Percentiles rank a stretch among this genome's conserved stretches.
Evolutionary conservation across 2,888 invertebrate genomes (phyloP).

Genomic region (Mactromeris polynyma): DNA sequence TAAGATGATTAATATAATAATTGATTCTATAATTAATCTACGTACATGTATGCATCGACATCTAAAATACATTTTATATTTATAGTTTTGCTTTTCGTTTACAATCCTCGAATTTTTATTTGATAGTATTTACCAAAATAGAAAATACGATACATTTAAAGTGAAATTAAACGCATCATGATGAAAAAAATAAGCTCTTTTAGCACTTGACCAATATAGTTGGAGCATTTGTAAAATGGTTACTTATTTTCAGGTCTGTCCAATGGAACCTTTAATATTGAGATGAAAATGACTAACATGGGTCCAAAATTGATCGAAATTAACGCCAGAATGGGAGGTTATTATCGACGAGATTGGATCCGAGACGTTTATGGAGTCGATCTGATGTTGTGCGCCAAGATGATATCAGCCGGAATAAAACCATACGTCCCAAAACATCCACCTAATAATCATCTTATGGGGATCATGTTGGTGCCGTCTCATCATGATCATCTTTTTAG

Average conservation of each 20-base stretch:
- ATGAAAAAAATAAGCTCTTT: no score
- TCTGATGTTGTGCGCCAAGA: constrained; percentile 49
- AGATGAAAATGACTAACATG: constrained; percentile 74
- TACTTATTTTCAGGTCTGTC: constrained; percentile 60
- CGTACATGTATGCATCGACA: no score
- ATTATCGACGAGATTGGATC: constrained; percentile 75
- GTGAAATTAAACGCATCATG: no score
- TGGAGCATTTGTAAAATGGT: no score
- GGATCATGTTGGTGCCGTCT: constrained; percentile 71
- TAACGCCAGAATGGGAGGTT: constrained; percentile 78
- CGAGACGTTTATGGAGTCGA: constrained; percentile 66
- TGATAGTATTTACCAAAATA: no score
- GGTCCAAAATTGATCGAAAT: constrained; percentile 79
- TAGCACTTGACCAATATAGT: no score
- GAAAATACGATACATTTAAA: no score
- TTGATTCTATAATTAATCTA: no score
- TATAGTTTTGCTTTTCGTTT: no score
- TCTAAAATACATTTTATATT: no score
- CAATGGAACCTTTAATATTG: constrained; percentile 75
- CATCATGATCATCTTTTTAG: constrained; percentile 54
- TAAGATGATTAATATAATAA: no score
- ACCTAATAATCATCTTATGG: constrained; percentile 62
- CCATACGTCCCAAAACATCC: constrained; percentile 57
- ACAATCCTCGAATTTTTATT: no score
- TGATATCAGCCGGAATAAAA: constrained; percentile 65